A percentile compares a stretch with the other conserved stretches of the same genome.
phyloP scores from a whole-genome alignment of 2,113 vertebrate species.

The Semnornis frantzii region DNA sequence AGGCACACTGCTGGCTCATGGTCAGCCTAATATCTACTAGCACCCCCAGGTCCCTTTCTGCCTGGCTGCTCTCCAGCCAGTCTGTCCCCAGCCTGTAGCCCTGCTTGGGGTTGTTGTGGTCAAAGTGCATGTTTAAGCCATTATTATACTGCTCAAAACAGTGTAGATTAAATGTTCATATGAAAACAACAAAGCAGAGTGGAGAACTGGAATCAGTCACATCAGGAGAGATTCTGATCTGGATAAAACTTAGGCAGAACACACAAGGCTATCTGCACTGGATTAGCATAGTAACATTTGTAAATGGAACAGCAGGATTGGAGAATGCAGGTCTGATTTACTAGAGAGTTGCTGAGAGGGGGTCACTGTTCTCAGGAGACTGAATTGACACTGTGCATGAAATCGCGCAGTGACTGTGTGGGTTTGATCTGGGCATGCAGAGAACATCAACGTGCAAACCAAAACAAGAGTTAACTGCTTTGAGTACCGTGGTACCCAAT shows the following conservation, averaged over 20 bases:
- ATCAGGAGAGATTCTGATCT: background rate
- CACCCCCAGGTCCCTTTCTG: too few relatives aligned
- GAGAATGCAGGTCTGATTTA: background rate
- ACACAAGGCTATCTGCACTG: background rate
- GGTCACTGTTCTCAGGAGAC: background rate
- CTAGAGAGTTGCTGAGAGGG: background rate
- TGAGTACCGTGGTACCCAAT: background rate
- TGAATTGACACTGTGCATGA: background rate
- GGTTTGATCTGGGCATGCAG: background rate
- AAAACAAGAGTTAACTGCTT: background rate
- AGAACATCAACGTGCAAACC: background rate
- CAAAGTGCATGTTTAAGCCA: too few relatives aligned
- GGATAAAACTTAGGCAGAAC: background rate
- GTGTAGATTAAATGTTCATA: background rate
- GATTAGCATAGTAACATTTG: background rate
- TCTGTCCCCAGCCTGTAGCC: too few relatives aligned
- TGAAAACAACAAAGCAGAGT: background rate
- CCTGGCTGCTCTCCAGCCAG: too few relatives aligned
- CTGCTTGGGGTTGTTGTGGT: too few relatives aligned
- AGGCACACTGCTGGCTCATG: too few relatives aligned
- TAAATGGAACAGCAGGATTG: background rate
- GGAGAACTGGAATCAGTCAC: background rate
- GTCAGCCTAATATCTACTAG: too few relatives aligned
- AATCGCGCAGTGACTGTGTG: background rate
- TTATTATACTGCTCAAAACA: background rate